Evolutionary conservation across 1,140 invertebrate genomes (phyloP), one percentile per base, ranked within the genome.

Genomic region (Ylistrum balloti): DNA sequence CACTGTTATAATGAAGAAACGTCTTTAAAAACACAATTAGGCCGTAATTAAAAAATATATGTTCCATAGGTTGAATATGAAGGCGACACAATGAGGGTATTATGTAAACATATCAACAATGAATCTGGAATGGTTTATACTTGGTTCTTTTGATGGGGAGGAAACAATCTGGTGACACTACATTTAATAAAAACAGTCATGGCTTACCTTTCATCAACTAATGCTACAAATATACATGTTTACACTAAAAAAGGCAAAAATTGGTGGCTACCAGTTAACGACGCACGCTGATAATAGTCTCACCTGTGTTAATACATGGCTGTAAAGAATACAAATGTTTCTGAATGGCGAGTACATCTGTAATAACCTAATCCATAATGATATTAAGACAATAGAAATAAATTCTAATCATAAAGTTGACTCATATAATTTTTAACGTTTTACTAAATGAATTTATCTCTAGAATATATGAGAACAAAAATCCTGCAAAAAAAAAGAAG

Each of bases 151-250:
- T 74, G 56, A n/a, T 5, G n/a, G 56, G 56, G 56, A 74, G 56
- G 56, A 17, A n/a, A n/a, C n/a, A n/a, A n/a, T 28, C 13, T 74
- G 56, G n/a, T 74, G 56, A 28, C 56, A 74, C 56, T 45, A 45
- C 41, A 45, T 17, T 45, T 45, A 45, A n/a, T n/a, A n/a, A n/a
- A 38, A 38, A 38, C 35, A 9, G 41, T 17, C 56, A n/a, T 74
- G 1, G 22, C 56, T 74, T 74, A 74, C 56, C 56, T 74, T n/a
- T 28, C 22, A 28, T 74, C 56, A 28, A 74, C 56, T 74, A 74
- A 74, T 28, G 56, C 56, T 74, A 74, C 56, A 74, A 74, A 74
- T 74, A 74, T 74, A 74, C 56, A 74, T 74, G 56, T 74, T 74
- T 74, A 74, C n/a, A 28, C 1, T n/a, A 28, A 74, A 74, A 74